phyloP scores from a whole-genome alignment of 2,888 invertebrate species.

The Brenthis daphne region DNA sequence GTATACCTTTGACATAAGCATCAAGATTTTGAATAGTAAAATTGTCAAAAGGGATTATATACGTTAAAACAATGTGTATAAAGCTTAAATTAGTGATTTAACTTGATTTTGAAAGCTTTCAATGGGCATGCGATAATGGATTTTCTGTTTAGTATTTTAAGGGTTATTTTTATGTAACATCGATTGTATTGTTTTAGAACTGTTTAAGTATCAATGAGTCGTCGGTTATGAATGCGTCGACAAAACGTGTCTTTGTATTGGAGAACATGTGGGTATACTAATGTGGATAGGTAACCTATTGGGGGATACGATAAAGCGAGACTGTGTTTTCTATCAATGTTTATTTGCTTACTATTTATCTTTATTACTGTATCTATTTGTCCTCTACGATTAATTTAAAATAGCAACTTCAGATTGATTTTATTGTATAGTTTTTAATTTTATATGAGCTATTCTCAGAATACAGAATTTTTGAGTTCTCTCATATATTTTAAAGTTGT shows the following conservation, averaged over 20 bases:
- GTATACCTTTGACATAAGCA: background rate
- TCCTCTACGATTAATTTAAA: too few species aligned
- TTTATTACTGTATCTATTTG: too few species aligned
- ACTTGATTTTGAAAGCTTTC: background rate
- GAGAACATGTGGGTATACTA: slow-evolving; percentile 21
- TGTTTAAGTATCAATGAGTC: slow-evolving; percentile 34
- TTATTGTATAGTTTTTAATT: too few species aligned
- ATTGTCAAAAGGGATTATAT: slow-evolving; percentile 5
- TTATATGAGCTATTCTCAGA: too few species aligned
- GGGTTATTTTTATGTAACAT: slow-evolving; percentile 11
- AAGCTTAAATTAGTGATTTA: slow-evolving; percentile 2
- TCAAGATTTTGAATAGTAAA: slow-evolving; percentile 7
- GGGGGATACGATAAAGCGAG: slow-evolving; percentile 2
- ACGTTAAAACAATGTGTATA: background rate
- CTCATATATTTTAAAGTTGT: too few species aligned
- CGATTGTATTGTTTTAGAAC: slow-evolving; percentile 20
- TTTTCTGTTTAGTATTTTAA: background rate
- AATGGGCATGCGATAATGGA: slow-evolving; percentile 3
- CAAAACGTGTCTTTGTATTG: slow-evolving; percentile 31
- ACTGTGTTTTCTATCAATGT: slow-evolving; percentile 3
- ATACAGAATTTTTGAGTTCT: too few species aligned
- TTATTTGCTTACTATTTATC: background rate
- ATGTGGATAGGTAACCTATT: slow-evolving; percentile 23
- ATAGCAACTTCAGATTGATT: too few species aligned
- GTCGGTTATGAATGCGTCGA: slow-evolving; percentile 35